Evolutionary conservation across 2,888 invertebrate species (phyloP), one percentile per base, ranked within the genome.

Genomic region (Eilema griseolum): DNA sequence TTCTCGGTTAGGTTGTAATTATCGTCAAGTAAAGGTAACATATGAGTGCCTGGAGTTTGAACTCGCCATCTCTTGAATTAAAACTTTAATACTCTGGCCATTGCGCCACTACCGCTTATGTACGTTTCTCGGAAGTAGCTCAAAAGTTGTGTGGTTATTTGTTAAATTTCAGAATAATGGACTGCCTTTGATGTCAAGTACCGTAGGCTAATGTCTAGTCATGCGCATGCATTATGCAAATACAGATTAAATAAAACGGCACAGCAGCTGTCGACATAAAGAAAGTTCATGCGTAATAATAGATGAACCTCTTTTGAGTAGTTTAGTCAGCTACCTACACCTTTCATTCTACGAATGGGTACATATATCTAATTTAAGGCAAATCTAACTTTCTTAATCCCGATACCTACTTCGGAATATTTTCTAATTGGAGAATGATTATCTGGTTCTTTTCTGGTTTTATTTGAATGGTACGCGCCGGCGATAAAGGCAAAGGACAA

Each of bases 101-200:
- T 52, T 46, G 20, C n/a, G n/a, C 20, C 20, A 52, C 10, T 3
- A n/a, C 2, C 52, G 52, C 52, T 52, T n/a, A 52, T n/a, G n/a
- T n/a, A 10, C 10, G 20, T 52, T 52, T 52, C 52, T 52, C 52
- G 52, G n/a, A 66, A 37, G 56, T 64, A 69, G 68, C 71, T 70
- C 69, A 67, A 67, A 67, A 74, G 70, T 71, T 67, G 73, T 66
- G 74, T 78, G 10, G 31, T 56, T 56, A 69, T 69, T 56, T 33
- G 67, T 70, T 66, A 76, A 60, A 69, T 74, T 63, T 72, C 67
- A 77, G 79, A 80, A 78, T 83, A 81, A 79, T 75, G 68, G 78
- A 88, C 88, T 91, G 88, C 80, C 85, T 83, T 82, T 82, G 82
- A 84, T 83, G 85, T 89, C 86, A 87, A 91, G 88, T 85, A 83